Conservation (phyloP, 2,113 vertebrate species). For the Rhadina sibilatrix region DNA sequence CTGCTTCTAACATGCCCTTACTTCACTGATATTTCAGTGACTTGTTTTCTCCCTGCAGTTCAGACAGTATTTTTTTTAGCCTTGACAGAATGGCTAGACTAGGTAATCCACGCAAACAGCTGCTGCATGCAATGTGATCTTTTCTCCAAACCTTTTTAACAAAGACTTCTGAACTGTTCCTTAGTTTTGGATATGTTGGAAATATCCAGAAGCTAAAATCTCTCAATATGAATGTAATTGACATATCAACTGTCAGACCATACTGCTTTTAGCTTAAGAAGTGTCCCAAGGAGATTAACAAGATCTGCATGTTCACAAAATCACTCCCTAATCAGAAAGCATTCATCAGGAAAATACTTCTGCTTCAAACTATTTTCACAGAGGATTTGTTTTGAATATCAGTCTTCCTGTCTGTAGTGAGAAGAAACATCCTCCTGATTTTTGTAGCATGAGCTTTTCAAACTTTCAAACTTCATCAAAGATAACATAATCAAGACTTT, state of each 20-base stretch:
- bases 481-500: not conserved
- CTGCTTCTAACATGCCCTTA: conserved; percentile 41
- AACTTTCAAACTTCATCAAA: not conserved
- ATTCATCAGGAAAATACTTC: conserved; percentile 4
- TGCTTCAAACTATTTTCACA: conserved; percentile 20
- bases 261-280: conserved; percentile 47
- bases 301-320: not conserved
- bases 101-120: conserved; percentile 81
- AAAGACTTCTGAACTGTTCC: conserved; percentile 67
- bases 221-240: conserved; percentile 64
- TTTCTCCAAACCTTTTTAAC: conserved; percentile 68
- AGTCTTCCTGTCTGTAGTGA: not conserved
- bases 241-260: conserved; percentile 45
- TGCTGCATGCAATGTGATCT: conserved; percentile 80
- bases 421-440: not conserved
- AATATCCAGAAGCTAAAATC: conserved; percentile 70
- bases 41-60: conserved; percentile 66
- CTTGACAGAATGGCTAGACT: conserved; percentile 80
- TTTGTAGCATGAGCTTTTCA: not conserved
- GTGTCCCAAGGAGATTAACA: conserved; percentile 31
- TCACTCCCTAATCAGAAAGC: not conserved
- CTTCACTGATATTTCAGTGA: conserved; percentile 65
- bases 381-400: conserved; percentile 13
- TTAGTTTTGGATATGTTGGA: conserved; percentile 65
- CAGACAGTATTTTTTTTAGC: conserved; percentile 79